Conservation (phyloP, 2,797 vertebrate genomes). For the Platalea minor region DNA sequence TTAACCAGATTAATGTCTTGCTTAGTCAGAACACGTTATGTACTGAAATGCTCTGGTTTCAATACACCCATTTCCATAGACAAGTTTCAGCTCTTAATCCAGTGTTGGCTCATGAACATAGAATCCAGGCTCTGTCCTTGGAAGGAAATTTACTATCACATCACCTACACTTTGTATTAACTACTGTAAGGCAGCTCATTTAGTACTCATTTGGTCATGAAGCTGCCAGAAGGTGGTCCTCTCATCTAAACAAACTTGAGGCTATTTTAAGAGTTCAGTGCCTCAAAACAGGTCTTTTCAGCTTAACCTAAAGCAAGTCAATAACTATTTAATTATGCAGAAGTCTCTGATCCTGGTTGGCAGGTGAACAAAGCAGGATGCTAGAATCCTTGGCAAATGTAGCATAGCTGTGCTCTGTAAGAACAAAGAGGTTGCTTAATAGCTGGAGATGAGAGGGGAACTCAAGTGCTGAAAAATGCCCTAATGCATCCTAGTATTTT, state of each 20-base stretch:
- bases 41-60: background rate
- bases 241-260: background rate
- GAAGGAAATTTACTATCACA: background rate
- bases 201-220: background rate
- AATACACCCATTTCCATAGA: background rate
- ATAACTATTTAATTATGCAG: background rate
- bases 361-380: background rate
- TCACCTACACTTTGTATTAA: background rate
- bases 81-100: background rate
- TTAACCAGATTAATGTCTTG: background rate
- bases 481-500: background rate
- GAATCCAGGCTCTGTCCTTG: background rate
- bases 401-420: background rate
- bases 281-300: background rate
- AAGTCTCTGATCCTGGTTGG: background rate
- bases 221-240: background rate
- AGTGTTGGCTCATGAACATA: rapidly evolving
- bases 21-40: background rate
- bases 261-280: background rate
- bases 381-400: background rate
- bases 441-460: background rate
- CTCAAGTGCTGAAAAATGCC: background rate
- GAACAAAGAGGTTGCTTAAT: background rate
- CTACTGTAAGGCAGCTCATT: background rate
- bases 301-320: background rate